These are phyloP conservation scores for Sapayoa aenigma DNA, from an alignment of 2,113 vertebrate genomes.

Conservation along the genomic window DNA sequence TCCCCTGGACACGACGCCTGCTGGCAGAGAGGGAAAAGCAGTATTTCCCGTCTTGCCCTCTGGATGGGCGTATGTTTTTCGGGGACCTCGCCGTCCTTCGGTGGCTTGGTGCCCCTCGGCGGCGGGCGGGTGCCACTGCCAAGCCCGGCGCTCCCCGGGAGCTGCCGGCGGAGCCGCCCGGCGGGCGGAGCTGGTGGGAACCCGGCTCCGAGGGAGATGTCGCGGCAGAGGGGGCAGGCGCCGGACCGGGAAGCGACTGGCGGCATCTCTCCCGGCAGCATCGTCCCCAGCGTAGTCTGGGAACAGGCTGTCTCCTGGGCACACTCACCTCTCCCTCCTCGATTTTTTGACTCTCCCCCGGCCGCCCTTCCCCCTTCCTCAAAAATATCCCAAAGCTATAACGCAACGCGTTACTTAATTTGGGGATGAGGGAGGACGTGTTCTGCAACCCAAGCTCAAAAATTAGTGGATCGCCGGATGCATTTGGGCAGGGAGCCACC, in stretches of 20 bases:
- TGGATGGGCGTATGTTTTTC: rapidly evolving
- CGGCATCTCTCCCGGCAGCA: not conserved
- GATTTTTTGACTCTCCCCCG: not conserved
- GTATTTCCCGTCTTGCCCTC: not conserved
- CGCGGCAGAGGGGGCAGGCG: not conserved
- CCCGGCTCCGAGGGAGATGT: not conserved
- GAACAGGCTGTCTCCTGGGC: rapidly evolving
- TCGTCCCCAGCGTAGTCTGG: rapidly evolving
- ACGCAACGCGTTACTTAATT: rapidly evolving
- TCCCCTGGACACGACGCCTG: not conserved
- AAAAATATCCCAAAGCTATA: not conserved
- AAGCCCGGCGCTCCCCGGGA: rapidly evolving
- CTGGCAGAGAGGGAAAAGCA: not conserved
- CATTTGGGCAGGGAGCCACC: not conserved
- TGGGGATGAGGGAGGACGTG: not conserved
- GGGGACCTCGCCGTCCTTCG: rapidly evolving
- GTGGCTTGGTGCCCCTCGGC: not conserved
- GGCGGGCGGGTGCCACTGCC: not conserved
- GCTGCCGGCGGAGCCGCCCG: too few species aligned
- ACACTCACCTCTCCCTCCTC: too few species aligned
- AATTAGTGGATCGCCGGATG: rapidly evolving
- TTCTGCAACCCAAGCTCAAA: not conserved
- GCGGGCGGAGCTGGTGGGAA: not conserved
- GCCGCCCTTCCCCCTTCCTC: not conserved
- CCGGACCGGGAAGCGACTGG: not conserved